Conservation (phyloP, 2,797 vertebrate species). For the Alosa sapidissima region DNA sequence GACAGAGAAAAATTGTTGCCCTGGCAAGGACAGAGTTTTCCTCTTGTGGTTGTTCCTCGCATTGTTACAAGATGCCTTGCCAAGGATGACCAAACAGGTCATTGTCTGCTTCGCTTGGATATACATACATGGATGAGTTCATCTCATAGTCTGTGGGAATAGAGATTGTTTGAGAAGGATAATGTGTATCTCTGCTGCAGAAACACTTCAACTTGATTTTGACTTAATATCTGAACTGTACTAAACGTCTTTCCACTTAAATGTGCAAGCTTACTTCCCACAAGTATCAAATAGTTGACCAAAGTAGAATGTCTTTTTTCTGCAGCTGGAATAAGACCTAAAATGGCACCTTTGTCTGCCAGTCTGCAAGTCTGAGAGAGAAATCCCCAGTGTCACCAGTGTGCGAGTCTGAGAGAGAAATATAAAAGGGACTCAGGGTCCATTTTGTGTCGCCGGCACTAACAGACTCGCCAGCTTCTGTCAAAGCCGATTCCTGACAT, state of each 20-base stretch:
- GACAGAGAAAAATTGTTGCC: conserved; percentile 45
- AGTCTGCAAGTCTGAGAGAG: too few species aligned
- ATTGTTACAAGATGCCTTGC: not conserved
- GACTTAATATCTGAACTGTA: not conserved
- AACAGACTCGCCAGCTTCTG: not conserved
- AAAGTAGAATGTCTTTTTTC: not conserved
- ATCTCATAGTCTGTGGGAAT: not conserved
- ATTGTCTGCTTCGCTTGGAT: not conserved
- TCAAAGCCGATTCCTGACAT: conserved; percentile 36
- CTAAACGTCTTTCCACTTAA: not conserved
- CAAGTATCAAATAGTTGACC: not conserved
- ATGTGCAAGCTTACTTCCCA: not conserved
- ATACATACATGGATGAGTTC: not conserved
- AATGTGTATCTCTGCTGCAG: not conserved
- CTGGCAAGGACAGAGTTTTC: conserved; percentile 23
- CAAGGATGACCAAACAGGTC: not conserved
- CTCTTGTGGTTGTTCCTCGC: not conserved
- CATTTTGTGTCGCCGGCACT: not conserved
- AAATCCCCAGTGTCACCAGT: not conserved
- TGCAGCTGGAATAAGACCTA: not conserved
- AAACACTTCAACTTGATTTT: not conserved
- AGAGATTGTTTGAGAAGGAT: not conserved
- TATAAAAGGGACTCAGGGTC: not conserved
- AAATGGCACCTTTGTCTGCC: conserved; percentile 15
- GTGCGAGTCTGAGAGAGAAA: not conserved